Conservation (phyloP, 2,797 vertebrate genomes). For the Enteromius treurensis region DNA sequence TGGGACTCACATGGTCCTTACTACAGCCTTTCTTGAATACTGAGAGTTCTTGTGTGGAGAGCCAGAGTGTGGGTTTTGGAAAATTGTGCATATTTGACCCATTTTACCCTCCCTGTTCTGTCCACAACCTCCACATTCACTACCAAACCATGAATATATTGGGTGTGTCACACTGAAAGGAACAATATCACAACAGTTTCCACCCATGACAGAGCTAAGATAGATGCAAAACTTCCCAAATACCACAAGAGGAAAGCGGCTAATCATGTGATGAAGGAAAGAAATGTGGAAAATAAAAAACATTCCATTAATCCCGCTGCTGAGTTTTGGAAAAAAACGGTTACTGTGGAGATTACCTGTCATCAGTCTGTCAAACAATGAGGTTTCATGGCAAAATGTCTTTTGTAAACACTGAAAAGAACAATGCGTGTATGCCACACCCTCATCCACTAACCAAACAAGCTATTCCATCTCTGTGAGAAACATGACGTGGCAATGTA, state of each 20-base stretch:
- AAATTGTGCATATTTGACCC: constrained; percentile 22
- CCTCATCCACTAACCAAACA: constrained; percentile 44
- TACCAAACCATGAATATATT: constrained; percentile 33
- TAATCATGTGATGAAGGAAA: neutral
- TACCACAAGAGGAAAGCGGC: constrained; percentile 8
- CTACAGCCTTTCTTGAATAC: constrained; percentile 36
- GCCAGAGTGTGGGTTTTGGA: constrained; percentile 28
- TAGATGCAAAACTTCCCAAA: constrained; percentile 43
- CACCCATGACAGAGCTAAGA: constrained; percentile 35
- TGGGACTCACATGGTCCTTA: constrained; percentile 48
- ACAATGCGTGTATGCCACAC: constrained; percentile 42
- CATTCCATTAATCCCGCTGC: neutral
- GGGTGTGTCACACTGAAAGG: constrained; percentile 10
- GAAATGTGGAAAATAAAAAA: neutral
- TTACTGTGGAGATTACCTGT: constrained; percentile 10
- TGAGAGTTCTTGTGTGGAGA: constrained; percentile 44
- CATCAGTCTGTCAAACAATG: constrained; percentile 38
- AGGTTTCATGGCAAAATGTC: constrained; percentile 40
- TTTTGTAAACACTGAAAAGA: constrained; percentile 41
- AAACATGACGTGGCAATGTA: constrained; percentile 15
- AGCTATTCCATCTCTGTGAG: constrained; percentile 27
- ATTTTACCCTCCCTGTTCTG: neutral
- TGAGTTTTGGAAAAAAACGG: neutral
- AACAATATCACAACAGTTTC: constrained; percentile 37
- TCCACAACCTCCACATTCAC: constrained; percentile 27